These are phyloP conservation scores for Notoglanidium macrostoma DNA, from an alignment of 2,797 vertebrate species.

Conservation along the genomic window DNA sequence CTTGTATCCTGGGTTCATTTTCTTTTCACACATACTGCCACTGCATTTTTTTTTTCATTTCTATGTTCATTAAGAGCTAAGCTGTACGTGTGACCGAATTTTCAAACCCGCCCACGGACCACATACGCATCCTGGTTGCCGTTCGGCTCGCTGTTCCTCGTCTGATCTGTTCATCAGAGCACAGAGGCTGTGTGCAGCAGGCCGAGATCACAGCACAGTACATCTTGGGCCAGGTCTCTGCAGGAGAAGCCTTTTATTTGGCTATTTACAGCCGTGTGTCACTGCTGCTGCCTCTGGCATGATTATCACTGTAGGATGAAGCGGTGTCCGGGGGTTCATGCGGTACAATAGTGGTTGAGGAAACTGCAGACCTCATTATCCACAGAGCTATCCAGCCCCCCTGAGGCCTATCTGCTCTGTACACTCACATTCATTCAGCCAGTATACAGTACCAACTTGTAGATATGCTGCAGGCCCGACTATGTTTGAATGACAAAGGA, in stretches of 20 bases:
- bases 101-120: conserved; percentile 34
- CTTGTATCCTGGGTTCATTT: conserved; percentile 36
- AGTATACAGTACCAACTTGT: conserved; percentile 42
- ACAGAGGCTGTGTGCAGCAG: conserved; percentile 45
- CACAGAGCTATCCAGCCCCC: conserved; percentile 54
- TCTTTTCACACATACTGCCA: conserved; percentile 34
- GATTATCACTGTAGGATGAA: conserved; percentile 58
- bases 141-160: conserved; percentile 28
- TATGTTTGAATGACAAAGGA: conserved; percentile 67
- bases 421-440: conserved; percentile 49
- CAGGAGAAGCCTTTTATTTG: conserved; percentile 56
- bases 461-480: conserved; percentile 5
- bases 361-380: conserved; percentile 58
- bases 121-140: conserved; percentile 24
- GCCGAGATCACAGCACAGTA: conserved; percentile 50
- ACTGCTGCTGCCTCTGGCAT: conserved; percentile 48
- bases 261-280: conserved; percentile 56
- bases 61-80: conserved; percentile 39
- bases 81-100: conserved; percentile 43
- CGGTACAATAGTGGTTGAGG: conserved; percentile 49
- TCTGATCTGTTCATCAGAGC: conserved; percentile 51
- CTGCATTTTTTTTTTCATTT: conserved; percentile 24
- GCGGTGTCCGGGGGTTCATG: conserved; percentile 55
- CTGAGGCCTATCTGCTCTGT: conserved; percentile 44
- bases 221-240: conserved; percentile 52